A percentile compares a stretch with the other conserved stretches of the same genome.
These are phyloP conservation scores for Taeniopygia guttata DNA, from an alignment of 2,797 vertebrate species.

Conservation along the genomic window DNA sequence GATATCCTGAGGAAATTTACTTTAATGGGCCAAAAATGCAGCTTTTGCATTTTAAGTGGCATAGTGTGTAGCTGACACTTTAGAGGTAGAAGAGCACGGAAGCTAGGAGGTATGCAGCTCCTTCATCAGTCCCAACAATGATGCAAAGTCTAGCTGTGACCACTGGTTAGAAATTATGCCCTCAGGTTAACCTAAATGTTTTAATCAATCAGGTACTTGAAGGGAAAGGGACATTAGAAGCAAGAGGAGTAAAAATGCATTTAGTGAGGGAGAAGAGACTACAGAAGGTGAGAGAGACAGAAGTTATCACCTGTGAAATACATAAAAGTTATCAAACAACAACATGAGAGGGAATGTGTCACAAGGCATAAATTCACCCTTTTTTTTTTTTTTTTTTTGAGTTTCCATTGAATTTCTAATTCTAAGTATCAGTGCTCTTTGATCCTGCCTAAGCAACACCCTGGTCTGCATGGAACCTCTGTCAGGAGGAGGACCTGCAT, in stretches of 20 bases:
- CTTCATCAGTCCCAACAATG: background rate
- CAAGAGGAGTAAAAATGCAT: background rate
- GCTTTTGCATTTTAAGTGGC: background rate
- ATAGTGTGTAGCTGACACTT: background rate
- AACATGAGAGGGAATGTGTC: background rate
- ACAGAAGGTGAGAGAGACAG: background rate
- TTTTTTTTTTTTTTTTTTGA: background rate
- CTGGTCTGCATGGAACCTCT: background rate
- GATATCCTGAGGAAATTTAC: background rate
- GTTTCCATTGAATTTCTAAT: background rate
- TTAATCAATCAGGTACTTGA: background rate
- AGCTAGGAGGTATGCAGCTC: background rate
- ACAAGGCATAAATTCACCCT: background rate
- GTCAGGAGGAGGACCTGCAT: background rate
- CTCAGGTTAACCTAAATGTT: background rate
- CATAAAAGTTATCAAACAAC: background rate
- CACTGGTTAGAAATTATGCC: background rate
- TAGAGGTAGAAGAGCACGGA: background rate
- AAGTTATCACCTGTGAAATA: background rate
- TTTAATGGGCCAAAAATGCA: background rate
- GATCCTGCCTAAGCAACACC: background rate
- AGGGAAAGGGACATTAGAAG: background rate
- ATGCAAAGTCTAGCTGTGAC: background rate
- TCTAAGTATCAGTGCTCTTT: background rate
- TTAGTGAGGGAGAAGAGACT: background rate